Conservation (phyloP, 2,888 invertebrate species). For the Cartodere bifasciata region DNA sequence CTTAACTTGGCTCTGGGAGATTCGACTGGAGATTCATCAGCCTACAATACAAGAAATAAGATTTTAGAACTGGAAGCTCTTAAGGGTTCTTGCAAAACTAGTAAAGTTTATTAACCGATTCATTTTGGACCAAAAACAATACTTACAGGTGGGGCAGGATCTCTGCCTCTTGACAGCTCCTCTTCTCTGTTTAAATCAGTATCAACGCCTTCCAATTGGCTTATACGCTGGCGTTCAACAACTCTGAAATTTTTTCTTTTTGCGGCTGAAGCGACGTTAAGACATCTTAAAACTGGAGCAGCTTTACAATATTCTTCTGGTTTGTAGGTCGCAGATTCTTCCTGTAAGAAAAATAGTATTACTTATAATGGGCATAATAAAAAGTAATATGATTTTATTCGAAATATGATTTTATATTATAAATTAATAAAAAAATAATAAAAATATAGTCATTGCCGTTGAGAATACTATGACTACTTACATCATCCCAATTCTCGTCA, state of each 20-base stretch:
- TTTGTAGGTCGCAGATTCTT: slow-evolving; percentile 17
- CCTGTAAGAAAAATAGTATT: slow-evolving; percentile 12
- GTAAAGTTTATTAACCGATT: no score
- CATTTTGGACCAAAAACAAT: no score
- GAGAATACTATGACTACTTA: slow-evolving; percentile 16
- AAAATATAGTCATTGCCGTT: no score
- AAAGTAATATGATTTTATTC: no score
- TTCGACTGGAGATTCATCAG: no score
- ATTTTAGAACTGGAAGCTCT: no score
- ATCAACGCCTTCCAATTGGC: slow-evolving; percentile 18
- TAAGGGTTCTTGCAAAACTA: no score
- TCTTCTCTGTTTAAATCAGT: slow-evolving; percentile 6
- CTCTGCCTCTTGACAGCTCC: no score
- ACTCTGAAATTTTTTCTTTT: slow-evolving; percentile 17
- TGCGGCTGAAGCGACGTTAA: slow-evolving; percentile 18
- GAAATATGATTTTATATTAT: no score
- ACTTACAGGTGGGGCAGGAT: no score
- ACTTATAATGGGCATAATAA: neutral
- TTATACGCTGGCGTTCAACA: slow-evolving; percentile 18
- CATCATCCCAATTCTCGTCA: slow-evolving; percentile 26
- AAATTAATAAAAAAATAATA: slow-evolving; percentile 2
- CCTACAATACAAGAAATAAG: no score
- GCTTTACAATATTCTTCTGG: slow-evolving; percentile 16
- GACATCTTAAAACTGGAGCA: slow-evolving; percentile 16
- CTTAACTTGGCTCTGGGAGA: no score